Evolutionary conservation across 2,797 vertebrate genomes (phyloP).

Genomic region (Miichthys miiuy): DNA sequence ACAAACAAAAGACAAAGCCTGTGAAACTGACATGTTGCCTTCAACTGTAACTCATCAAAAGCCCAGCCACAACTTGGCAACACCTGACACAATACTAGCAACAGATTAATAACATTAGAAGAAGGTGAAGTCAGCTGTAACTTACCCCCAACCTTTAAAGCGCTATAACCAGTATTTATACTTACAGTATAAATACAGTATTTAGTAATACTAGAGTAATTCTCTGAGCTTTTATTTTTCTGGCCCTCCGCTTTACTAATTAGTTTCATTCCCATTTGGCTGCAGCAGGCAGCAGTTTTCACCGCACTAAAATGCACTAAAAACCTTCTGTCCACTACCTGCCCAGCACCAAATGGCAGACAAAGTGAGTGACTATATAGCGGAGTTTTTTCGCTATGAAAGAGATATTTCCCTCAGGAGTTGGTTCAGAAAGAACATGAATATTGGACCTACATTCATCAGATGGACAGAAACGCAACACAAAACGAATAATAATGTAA

Average conservation of each 20-base stretch:
- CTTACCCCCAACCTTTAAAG: not conserved
- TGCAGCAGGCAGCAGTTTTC: no score
- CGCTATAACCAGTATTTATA: not conserved
- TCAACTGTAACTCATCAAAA: slow-evolving; percentile 17
- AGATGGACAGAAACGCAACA: not conserved
- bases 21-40: slow-evolving; percentile 14
- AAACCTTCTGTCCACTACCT: not conserved
- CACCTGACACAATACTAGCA: not conserved
- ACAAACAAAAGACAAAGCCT: slow-evolving; percentile 10
- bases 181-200: no score
- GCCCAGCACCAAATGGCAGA: not conserved
- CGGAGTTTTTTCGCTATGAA: no score
- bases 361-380: not conserved
- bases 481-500: not conserved
- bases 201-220: not conserved
- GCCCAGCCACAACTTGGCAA: not conserved
- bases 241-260: not conserved
- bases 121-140: not conserved
- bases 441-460: no score
- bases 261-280: not conserved
- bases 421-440: not conserved
- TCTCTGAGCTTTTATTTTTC: not conserved
- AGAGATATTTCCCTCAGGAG: slow-evolving; percentile 4
- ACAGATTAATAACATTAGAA: no score
- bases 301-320: not conserved